A percentile compares a stretch with the other conserved stretches of the same genome.
These are phyloP conservation scores for Cetoscarus ocellatus DNA, from an alignment of 2,797 vertebrate genomes.

Conservation along the genomic window DNA sequence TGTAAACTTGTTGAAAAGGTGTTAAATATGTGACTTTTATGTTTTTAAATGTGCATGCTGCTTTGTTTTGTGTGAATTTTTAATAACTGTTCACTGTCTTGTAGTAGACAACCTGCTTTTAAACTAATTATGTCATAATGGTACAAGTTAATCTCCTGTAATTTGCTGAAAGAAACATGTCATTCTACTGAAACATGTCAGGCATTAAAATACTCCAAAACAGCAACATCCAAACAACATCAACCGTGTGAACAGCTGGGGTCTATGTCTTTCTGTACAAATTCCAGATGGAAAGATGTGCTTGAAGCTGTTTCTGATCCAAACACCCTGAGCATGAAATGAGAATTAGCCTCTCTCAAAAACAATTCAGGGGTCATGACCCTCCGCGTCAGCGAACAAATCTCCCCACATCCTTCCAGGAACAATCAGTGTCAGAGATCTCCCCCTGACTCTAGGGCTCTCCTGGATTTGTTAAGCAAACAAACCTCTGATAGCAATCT, in stretches of 20 bases:
- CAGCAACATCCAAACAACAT: background rate
- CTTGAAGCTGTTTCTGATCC: slow-evolving; percentile 38
- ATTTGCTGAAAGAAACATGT: background rate
- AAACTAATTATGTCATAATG: too few relatives aligned
- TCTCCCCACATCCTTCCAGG: slow-evolving; percentile 44
- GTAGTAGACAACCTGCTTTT: background rate
- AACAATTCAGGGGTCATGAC: slow-evolving; percentile 49
- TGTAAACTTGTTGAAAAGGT: too few relatives aligned
- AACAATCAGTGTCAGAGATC: slow-evolving; percentile 56
- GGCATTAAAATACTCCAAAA: background rate
- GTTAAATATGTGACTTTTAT: too few relatives aligned
- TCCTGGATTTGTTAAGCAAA: slow-evolving; percentile 78
- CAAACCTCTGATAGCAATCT: slow-evolving; percentile 71
- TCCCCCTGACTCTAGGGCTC: slow-evolving; percentile 40
- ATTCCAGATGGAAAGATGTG: slow-evolving; percentile 3
- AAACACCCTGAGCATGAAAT: slow-evolving; percentile 38
- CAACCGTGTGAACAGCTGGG: background rate
- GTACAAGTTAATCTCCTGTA: too few relatives aligned
- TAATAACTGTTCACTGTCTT: too few relatives aligned
- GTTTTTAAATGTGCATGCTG: too few relatives aligned
- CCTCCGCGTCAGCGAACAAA: slow-evolving; percentile 15
- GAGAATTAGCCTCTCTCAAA: slow-evolving; percentile 22
- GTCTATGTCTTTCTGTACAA: background rate
- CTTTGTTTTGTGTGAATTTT: too few relatives aligned
- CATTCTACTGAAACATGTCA: background rate